Evolutionary conservation across 2,113 vertebrate genomes (phyloP), one percentile per base, ranked within the genome.

Genomic region (Syrrhaptes paradoxus): DNA sequence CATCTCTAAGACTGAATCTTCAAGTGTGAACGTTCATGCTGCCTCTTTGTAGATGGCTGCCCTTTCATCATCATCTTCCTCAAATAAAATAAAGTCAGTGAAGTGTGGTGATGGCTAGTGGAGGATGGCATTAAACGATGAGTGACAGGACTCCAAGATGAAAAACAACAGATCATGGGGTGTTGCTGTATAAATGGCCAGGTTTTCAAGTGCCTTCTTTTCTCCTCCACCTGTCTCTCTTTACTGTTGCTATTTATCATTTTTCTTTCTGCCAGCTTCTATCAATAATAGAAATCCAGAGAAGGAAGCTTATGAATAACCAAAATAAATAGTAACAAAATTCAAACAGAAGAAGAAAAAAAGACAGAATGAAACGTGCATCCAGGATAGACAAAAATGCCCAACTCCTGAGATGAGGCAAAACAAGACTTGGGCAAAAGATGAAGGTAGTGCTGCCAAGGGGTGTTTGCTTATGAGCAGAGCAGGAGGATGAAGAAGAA

Each of bases 211-310:
- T 81, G 51, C 66, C 31, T 94, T 20, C 65, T 11, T 85, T 51
- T 91, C 25, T 85, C 24, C 10, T 83, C 57, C 36, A 38, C 67
- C 55, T 76, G 92, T 62, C 73, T 51, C 18, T 83, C 74, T 93
- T 72, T 84, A 57, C 61, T 97, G 62, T 78, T 95, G 82, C 75
- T 94, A 10, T 89, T 96, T 93, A 67, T 90, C 51, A 14, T 96
- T 89, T 87, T 94, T 91, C 93, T 97, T 95, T 71, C 95, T 97
- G 76, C 89, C 75, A 91, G 90, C 87, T 95, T 84, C 94, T 92
- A 91, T 74, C 66, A 49, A 16, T 78, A 68, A 22, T 84, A 94
- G 85, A 91, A 86, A 73, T 25, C 45, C 90, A 89, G 78, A 94
- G 84, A 73, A 96, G 83, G 62, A 91, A 90, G 52, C n/a, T 51